Evolutionary conservation across 2,888 invertebrate genomes (phyloP), one percentile per base, ranked within the genome.

Genomic region (Aphelenchoides bicaudatus): DNA sequence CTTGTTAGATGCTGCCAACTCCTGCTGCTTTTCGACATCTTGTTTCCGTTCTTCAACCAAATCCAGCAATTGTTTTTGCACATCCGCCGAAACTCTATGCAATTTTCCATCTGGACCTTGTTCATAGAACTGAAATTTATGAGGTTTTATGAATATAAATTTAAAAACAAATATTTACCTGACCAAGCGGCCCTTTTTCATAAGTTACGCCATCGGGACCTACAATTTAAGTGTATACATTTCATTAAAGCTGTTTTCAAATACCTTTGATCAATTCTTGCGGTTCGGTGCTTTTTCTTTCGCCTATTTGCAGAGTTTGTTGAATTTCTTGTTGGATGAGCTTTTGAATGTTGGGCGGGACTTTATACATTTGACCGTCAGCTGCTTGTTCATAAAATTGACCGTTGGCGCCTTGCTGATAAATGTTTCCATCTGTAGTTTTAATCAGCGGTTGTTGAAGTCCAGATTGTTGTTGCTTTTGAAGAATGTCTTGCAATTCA

Each of bases 341-440:
- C 43, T 43, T 43, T 25, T 43, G 43, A n/a, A 43, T 25, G 10
- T 19, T 8, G 16, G 43, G 43, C 23, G 43, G 43, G 23, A 43
- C 43, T 6, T n/a, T 6, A 25, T 43, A 43, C 43, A 43, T 43
- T 43, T 43, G 16, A 6, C 43, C 43, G 43, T 43, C 43, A 25
- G 8, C n/a, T 25, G n/a, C 25, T n/a, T 43, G 43, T 25, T 43
- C 43, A n/a, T 8, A 43, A 25, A 43, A 43, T 19, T 43, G 43
- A 43, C 47, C 31, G 52, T n/a, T 51, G 52, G 1, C 16, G 52
- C 39, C 37, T 43, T 51, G 52, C n/a, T 46, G 37, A 16, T 51
- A 37, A 16, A 16, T 16, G 2, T 51, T 31, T 27, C 37, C 19
- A n/a, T 43, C n/a, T 8, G 43, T 43, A 10, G 43, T 43, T 21